A percentile compares a stretch with the other conserved stretches of the same genome.
phyloP scores from a whole-genome alignment of 2,888 invertebrate genomes.

The Acleris holmiana region DNA sequence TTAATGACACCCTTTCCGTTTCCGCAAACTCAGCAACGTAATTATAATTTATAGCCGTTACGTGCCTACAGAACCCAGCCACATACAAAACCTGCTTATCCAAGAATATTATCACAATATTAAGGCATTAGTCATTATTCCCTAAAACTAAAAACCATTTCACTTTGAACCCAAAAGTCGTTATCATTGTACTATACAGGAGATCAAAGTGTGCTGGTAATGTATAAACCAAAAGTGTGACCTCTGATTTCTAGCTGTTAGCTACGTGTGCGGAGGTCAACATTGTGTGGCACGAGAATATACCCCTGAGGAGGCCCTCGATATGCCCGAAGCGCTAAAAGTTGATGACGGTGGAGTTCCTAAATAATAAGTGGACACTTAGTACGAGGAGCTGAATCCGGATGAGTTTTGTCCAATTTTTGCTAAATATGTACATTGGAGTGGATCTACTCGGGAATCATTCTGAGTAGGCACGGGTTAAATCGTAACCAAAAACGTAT shows the following conservation, averaged over 20 bases:
- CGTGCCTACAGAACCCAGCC: background rate
- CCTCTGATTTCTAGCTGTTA: too few relatives aligned
- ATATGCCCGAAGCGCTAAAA: conserved; percentile 5
- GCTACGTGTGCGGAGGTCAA: too few relatives aligned
- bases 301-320: background rate
- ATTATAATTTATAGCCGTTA: conserved; percentile 5
- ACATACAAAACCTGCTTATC: conserved; percentile 5
- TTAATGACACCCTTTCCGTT: background rate
- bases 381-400: background rate
- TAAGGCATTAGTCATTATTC: background rate
- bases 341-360: conserved; percentile 22
- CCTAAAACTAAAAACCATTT: too few relatives aligned
- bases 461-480: too few relatives aligned
- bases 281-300: too few relatives aligned
- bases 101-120: conserved; percentile 11
- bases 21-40: conserved; percentile 2
- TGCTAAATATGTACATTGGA: background rate
- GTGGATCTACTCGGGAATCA: background rate
- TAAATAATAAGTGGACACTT: conserved; percentile 9
- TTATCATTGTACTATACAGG: too few relatives aligned
- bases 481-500: too few relatives aligned
- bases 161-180: too few relatives aligned
- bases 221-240: too few relatives aligned
- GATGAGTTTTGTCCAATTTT: background rate
- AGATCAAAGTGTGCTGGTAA: too few relatives aligned